A percentile compares a stretch with the other conserved stretches of the same genome.
Conservation (phyloP, 2,888 invertebrate genomes). For the Cosmopolites sordidus region DNA sequence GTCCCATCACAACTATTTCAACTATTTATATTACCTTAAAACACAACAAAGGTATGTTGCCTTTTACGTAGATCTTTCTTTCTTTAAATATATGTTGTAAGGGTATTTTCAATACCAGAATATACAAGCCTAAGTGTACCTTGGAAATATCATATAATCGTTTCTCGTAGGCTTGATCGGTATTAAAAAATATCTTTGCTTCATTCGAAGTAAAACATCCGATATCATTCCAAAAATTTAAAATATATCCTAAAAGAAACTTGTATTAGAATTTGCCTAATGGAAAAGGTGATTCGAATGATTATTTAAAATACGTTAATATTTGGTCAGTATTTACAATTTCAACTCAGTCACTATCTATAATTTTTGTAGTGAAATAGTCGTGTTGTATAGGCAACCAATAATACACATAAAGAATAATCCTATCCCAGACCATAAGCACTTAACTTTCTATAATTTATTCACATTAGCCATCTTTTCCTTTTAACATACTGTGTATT, state of each 20-base stretch:
- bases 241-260: constrained; percentile 29
- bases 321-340: no score
- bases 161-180: constrained; percentile 38
- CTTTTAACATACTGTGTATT: not conserved
- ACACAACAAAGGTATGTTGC: constrained; percentile 38
- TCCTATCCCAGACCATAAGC: no score
- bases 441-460: no score
- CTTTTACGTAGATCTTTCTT: constrained; percentile 36
- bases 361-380: no score
- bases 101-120: constrained; percentile 36
- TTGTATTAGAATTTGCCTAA: no score
- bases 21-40: constrained; percentile 37
- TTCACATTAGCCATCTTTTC: no score
- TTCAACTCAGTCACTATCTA: no score
- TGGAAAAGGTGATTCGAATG: no score
- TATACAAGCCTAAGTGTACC: constrained; percentile 33
- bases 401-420: no score
- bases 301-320: no score
- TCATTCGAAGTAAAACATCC: constrained; percentile 18
- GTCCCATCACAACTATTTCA: no score
- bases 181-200: constrained; percentile 39
- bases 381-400: no score
- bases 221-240: constrained; percentile 32
- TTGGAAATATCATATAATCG: constrained; percentile 37
- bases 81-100: constrained; percentile 36